These are phyloP conservation scores for Xenopus borealis DNA, from an alignment of 2,113 vertebrate genomes.

Conservation along the genomic window DNA sequence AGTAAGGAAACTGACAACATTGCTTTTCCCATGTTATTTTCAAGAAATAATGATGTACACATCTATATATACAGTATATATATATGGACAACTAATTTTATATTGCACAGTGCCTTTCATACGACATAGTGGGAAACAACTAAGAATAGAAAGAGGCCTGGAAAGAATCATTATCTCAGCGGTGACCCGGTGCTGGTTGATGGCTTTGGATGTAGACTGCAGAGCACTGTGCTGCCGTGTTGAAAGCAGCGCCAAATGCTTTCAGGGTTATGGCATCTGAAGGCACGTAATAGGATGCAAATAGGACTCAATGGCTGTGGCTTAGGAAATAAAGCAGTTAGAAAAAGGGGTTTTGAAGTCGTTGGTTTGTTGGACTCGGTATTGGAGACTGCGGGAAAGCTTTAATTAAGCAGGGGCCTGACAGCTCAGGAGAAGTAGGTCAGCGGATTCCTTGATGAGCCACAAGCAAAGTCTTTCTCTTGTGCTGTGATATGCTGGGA, in stretches of 20 bases:
- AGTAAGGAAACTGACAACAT: too few relatives aligned
- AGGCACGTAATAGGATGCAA: slow-evolving; percentile 20
- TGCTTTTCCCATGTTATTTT: too few relatives aligned
- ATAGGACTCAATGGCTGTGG: slow-evolving; percentile 12
- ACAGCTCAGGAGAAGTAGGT: slow-evolving; percentile 21
- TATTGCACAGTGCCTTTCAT: neutral
- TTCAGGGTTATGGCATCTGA: slow-evolving; percentile 8
- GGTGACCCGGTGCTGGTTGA: neutral
- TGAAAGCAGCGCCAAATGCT: neutral
- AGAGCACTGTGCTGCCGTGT: neutral
- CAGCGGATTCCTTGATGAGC: neutral
- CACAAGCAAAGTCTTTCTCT: neutral
- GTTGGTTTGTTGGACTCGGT: neutral
- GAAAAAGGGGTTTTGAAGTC: slow-evolving; percentile 8
- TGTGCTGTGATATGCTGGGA: slow-evolving; percentile 19
- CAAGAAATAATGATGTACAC: too few relatives aligned
- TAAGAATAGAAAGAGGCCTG: neutral
- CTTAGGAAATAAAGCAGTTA: slow-evolving; percentile 25
- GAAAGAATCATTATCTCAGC: neutral
- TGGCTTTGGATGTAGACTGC: neutral
- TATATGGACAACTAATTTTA: too few relatives aligned
- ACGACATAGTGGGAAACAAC: neutral
- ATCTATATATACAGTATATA: too few relatives aligned
- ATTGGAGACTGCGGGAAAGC: neutral
- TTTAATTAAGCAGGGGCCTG: slow-evolving; percentile 12